These are phyloP conservation scores for Cantharis rufa DNA, from an alignment of 2,888 invertebrate genomes.

Conservation along the genomic window DNA sequence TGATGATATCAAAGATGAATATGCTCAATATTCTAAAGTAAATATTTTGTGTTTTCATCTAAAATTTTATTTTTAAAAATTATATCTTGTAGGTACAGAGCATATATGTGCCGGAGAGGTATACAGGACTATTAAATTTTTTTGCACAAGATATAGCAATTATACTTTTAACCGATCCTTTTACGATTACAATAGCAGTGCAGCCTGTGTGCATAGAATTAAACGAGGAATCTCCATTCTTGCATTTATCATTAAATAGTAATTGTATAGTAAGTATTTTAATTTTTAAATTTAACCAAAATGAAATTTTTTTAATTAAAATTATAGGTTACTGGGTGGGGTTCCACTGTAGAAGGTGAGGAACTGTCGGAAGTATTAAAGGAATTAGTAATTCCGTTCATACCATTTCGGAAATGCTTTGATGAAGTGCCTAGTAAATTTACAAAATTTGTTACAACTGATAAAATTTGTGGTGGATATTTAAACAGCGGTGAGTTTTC, in stretches of 20 bases:
- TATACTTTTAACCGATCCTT: slow-evolving; percentile 40
- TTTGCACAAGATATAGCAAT: slow-evolving; percentile 49
- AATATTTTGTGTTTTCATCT: neutral
- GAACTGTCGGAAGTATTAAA: neutral
- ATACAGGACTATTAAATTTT: slow-evolving; percentile 35
- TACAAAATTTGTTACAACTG: neutral
- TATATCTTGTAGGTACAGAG: slow-evolving; percentile 31
- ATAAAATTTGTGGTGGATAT: neutral
- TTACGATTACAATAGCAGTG: slow-evolving; percentile 44
- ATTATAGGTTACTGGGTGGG: neutral
- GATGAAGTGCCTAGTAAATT: neutral
- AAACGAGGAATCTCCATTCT: slow-evolving; percentile 19
- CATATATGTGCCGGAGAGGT: slow-evolving; percentile 35
- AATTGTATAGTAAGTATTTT: slow-evolving; percentile 37
- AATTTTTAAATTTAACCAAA: neutral
- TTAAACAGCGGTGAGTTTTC: too few species aligned
- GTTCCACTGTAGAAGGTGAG: neutral
- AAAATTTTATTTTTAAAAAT: neutral
- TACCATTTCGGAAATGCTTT: neutral
- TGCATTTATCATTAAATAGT: slow-evolving; percentile 11
- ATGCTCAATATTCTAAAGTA: neutral
- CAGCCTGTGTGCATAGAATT: slow-evolving; percentile 49
- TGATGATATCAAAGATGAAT: neutral
- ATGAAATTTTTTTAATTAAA: too few species aligned
- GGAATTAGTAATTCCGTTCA: neutral